A percentile compares a stretch with the other conserved stretches of the same genome.
Conservation (phyloP, 2,797 vertebrate genomes). For the Cygnus olor region DNA sequence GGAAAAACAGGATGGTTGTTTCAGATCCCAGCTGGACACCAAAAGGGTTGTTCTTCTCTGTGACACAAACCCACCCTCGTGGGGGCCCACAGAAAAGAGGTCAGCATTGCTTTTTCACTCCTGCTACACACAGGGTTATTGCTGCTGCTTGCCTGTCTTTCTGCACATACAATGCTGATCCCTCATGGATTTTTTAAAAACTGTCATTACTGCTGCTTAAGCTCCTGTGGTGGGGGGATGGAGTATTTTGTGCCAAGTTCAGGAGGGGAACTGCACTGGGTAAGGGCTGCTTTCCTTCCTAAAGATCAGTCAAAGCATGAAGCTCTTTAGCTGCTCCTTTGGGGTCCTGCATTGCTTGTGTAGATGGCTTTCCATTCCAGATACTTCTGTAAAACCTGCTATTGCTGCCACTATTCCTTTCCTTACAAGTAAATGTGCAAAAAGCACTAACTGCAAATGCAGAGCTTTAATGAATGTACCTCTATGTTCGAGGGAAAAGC, state of each 20-base stretch:
- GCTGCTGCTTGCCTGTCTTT: background rate
- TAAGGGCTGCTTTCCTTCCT: background rate
- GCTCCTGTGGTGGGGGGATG: background rate
- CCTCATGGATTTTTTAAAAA: background rate
- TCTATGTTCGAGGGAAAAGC: background rate
- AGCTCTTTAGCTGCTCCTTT: background rate
- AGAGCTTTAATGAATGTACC: background rate
- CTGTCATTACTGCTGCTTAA: background rate
- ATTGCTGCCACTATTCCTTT: background rate
- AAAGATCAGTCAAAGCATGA: background rate
- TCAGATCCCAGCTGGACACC: conserved; percentile 36
- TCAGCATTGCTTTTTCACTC: background rate
- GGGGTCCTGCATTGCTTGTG: background rate
- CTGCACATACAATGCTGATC: background rate
- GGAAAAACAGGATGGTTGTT: conserved; percentile 35
- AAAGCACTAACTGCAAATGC: background rate
- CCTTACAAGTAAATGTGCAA: background rate
- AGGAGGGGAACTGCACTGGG: background rate
- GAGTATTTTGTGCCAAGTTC: background rate
- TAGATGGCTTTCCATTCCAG: background rate
- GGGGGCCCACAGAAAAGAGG: background rate
- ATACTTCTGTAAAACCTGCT: background rate
- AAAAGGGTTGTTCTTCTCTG: conserved; percentile 32
- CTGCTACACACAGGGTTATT: background rate
- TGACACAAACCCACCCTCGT: background rate